A percentile compares a stretch with the other conserved stretches of the same genome.
These are phyloP conservation scores for Drosophila tripunctata DNA, from an alignment of 2,888 invertebrate species.

Conservation along the genomic window DNA sequence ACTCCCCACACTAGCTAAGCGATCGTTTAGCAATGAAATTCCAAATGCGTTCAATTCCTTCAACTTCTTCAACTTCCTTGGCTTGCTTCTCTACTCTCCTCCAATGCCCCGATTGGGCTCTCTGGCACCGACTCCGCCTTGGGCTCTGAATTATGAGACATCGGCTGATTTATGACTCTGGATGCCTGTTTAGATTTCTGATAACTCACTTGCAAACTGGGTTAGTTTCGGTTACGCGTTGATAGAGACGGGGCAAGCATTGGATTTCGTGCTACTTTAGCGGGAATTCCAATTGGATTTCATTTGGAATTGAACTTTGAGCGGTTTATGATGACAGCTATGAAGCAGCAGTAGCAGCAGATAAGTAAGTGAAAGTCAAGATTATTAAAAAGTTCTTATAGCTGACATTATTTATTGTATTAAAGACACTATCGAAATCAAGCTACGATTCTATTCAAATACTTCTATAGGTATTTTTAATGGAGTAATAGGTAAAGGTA, in stretches of 20 bases:
- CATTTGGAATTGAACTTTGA: conserved; percentile 11
- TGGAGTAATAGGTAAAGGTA: too few species aligned
- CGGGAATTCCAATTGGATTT: conserved; percentile 4
- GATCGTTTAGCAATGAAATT: conserved; percentile 61
- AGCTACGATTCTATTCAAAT: too few species aligned
- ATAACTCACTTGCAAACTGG: conserved; percentile 44
- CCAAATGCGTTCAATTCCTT: conserved; percentile 25
- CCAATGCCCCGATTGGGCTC: neutral
- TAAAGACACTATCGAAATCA: too few species aligned
- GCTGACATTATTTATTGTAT: too few species aligned
- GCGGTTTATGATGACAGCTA: conserved; percentile 18
- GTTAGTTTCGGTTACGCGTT: conserved; percentile 2
- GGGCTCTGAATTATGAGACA: conserved; percentile 60
- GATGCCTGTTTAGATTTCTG: conserved; percentile 49
- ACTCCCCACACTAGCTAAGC: conserved; percentile 44
- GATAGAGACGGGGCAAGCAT: neutral
- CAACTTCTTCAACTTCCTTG: neutral
- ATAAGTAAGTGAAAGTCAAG: too few species aligned
- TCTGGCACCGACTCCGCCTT: neutral
- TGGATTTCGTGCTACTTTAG: conserved; percentile 1
- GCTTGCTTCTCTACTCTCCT: neutral
- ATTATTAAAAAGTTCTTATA: too few species aligned
- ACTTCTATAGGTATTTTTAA: too few species aligned
- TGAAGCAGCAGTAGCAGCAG: too few species aligned
- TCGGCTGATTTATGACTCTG: conserved; percentile 64